Percentiles rank a stretch among this genome's conserved stretches.
Conservation (phyloP, 2,888 invertebrate species). For the Perdita meconis region DNA sequence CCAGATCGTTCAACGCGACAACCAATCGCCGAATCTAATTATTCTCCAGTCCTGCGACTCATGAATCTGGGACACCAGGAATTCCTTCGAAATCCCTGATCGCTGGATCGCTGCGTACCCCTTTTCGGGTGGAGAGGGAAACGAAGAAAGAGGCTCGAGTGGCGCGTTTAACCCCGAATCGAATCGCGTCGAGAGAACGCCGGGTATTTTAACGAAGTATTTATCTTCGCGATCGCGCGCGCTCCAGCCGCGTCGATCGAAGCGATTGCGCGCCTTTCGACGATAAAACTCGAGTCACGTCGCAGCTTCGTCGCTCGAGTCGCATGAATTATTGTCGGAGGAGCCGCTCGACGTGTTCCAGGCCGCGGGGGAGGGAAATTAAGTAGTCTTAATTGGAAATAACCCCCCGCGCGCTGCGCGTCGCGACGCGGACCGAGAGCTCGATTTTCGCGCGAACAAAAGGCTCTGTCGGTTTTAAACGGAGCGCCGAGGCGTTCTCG, state of each 20-base stretch:
- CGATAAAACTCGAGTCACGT: constrained; percentile 38
- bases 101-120: background rate
- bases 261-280: constrained; percentile 12
- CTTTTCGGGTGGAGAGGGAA: background rate
- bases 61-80: background rate
- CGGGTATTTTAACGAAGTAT: constrained; percentile 62
- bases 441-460: constrained; percentile 33
- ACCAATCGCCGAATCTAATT: background rate
- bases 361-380: background rate
- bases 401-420: background rate
- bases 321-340: constrained; percentile 24
- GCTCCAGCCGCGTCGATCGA: constrained; percentile 41
- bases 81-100: background rate
- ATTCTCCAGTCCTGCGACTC: background rate
- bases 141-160: constrained; percentile 11
- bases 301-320: background rate
- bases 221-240: constrained; percentile 54
- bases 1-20: background rate
- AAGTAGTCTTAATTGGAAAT: constrained; percentile 38
- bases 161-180: constrained; percentile 17
- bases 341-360: background rate
- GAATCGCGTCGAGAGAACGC: constrained; percentile 18
- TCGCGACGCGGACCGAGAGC: constrained; percentile 4
- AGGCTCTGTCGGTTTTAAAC: background rate
- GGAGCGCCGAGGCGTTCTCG: background rate